Evolutionary conservation across 2,797 vertebrate species (phyloP).

Genomic region (Taenioides sp.): DNA sequence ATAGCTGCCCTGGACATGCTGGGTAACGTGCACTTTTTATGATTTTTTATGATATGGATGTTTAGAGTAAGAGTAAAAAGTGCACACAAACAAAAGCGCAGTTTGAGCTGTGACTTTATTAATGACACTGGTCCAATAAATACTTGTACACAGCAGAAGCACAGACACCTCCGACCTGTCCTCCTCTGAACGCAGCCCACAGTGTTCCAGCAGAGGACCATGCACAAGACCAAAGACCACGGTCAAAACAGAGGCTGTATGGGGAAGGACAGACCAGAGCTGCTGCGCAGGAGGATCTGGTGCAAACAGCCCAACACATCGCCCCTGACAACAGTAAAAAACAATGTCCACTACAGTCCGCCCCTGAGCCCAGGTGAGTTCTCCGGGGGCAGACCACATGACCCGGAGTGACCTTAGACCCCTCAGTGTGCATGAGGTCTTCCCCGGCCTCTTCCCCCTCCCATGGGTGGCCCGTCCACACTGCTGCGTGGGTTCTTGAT

Average conservation of each 20-base stretch:
- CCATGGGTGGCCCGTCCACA: slow-evolving; percentile 71
- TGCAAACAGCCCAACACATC: slow-evolving; percentile 20
- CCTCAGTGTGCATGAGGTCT: slow-evolving; percentile 82
- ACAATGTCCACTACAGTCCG: slow-evolving; percentile 17
- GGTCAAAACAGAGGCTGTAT: neutral
- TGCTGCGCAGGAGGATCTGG: neutral
- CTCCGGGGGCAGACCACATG: too few relatives aligned
- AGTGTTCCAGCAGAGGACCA: slow-evolving; percentile 17
- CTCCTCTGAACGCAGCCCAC: slow-evolving; percentile 24
- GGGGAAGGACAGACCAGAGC: neutral
- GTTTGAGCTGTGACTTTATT: slow-evolving; percentile 71
- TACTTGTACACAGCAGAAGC: slow-evolving; percentile 65
- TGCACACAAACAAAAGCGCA: neutral
- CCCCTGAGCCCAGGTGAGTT: neutral
- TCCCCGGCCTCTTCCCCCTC: slow-evolving; percentile 76
- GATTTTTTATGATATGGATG: neutral
- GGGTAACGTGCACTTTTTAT: too few relatives aligned
- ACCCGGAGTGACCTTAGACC: too few relatives aligned
- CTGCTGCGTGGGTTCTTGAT: slow-evolving; percentile 93
- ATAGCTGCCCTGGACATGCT: neutral
- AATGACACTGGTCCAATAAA: slow-evolving; percentile 80
- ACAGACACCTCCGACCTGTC: slow-evolving; percentile 51
- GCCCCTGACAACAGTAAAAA: slow-evolving; percentile 17
- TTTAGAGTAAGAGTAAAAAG: neutral
- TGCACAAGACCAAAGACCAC: neutral